Percentiles rank a stretch among this genome's conserved stretches.
phyloP scores from a whole-genome alignment of 2,113 vertebrate species.

The Epinephelus moara region DNA sequence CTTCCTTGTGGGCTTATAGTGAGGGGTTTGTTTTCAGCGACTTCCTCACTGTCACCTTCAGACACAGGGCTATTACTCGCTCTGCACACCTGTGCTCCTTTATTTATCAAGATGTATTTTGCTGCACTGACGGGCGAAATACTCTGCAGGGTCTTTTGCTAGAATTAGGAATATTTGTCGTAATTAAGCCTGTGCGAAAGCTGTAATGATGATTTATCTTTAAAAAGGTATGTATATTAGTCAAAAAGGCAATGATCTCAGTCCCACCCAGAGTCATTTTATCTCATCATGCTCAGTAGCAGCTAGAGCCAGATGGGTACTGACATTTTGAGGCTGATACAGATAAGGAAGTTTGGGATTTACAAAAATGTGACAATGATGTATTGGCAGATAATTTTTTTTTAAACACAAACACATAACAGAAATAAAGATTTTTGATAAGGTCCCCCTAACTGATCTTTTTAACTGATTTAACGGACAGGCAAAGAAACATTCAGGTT shows the following conservation, averaged over 20 bases:
- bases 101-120: slow-evolving; percentile 15
- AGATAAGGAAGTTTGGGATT: not conserved
- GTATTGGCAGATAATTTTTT: not conserved
- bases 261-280: slow-evolving; percentile 15
- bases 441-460: no score
- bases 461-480: not conserved
- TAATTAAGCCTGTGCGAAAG: not conserved
- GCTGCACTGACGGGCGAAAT: not conserved
- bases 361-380: not conserved
- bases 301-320: not conserved
- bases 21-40: not conserved
- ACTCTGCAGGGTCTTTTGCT: not conserved
- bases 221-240: slow-evolving; percentile 24
- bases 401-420: no score
- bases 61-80: not conserved
- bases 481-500: no score
- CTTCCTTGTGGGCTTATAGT: not conserved
- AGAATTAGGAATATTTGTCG: slow-evolving; percentile 7
- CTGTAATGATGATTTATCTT: slow-evolving; percentile 19
- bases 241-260: slow-evolving; percentile 32
- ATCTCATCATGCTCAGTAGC: slow-evolving; percentile 22
- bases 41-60: slow-evolving; percentile 27
- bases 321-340: not conserved
- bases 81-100: slow-evolving; percentile 25
- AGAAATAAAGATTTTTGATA: no score